phyloP scores from a whole-genome alignment of 2,888 invertebrate genomes.

The Agrypnus murinus region DNA sequence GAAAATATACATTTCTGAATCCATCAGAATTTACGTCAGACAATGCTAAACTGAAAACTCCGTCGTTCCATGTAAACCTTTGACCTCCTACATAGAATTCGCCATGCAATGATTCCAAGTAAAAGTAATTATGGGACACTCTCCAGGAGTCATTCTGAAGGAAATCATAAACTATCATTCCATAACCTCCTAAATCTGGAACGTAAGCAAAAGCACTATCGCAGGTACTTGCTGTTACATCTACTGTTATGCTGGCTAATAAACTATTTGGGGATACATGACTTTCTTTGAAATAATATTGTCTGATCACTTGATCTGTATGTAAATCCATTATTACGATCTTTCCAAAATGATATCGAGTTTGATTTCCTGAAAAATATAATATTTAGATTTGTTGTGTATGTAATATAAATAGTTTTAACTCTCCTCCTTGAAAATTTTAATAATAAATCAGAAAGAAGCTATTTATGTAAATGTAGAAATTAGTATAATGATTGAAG shows the following conservation, averaged over 20 bases:
- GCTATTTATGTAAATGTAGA: not conserved
- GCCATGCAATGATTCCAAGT: conserved; percentile 81
- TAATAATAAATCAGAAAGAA: not conserved
- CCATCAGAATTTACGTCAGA: conserved; percentile 73
- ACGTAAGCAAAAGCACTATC: conserved; percentile 81
- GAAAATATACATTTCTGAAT: conserved; percentile 81
- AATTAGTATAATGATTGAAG: too few species aligned
- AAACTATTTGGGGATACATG: conserved; percentile 72
- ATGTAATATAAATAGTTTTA: too few species aligned
- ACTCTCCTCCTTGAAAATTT: not conserved
- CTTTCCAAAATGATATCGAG: conserved; percentile 75
- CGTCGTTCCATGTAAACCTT: conserved; percentile 86
- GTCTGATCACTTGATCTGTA: conserved; percentile 76
- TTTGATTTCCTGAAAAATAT: conserved; percentile 69
- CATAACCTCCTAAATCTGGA: conserved; percentile 79
- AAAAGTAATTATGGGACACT: conserved; percentile 81
- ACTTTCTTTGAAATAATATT: conserved; percentile 74
- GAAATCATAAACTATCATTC: conserved; percentile 77
- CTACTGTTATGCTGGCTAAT: conserved; percentile 81
- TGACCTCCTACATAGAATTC: conserved; percentile 80
- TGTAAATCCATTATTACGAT: conserved; percentile 80
- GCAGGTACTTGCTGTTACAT: conserved; percentile 76
- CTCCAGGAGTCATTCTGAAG: conserved; percentile 80
- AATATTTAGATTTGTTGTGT: too few species aligned
- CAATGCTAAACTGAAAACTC: conserved; percentile 83